Evolutionary conservation across 2,797 vertebrate genomes (phyloP), one percentile per base, ranked within the genome.

Genomic region (Malurus leucopterus): DNA sequence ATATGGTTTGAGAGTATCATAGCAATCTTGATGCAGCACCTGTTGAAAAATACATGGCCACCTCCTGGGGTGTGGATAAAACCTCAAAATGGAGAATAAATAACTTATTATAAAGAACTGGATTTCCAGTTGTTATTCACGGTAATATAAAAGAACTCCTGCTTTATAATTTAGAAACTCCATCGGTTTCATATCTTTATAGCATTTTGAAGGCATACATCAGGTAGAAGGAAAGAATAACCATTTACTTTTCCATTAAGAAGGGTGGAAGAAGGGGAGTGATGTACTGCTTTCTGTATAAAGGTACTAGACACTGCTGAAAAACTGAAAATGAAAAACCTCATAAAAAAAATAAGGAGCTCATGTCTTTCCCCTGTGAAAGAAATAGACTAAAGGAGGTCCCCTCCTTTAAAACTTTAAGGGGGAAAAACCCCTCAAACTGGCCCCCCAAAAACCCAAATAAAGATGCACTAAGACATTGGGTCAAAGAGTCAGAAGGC

Each of bases 1-100:
- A 95, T 59, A 18, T 85, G 88, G 88, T 86, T 43, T 72, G 80
- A 95, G 49, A 73, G 55, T 89, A 93, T 86, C 91, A 70, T 84
- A 92, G 92, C 84, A 86, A 85, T 94, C 90, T 95, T 90, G 65
- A 81, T 68, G 80, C 75, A 90, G 80, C 43, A 88, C 91, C 84
- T 90, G 61, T 92, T 90, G 57, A 79, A 94, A 94, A 81, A 95
- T 96, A 95, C 85, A 88, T 83, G 86, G 90, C 93, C 88, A 94
- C 95, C 93, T 95, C 96, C 95, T 91, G 95, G 93, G 93, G 93
- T 95, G 95, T 95, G 94, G 95, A 94, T 95, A 96, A 96, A 96
- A 95, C 95, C 96, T 96, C 93, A 94, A 95, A 96, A 96, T 95
- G 94, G 92, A 95, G 94, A 96, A 96, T 95, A 96, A 96, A 96